These are phyloP conservation scores for Lordiphosa andalusiaca DNA, from an alignment of 2,888 invertebrate species.

Conservation along the genomic window DNA sequence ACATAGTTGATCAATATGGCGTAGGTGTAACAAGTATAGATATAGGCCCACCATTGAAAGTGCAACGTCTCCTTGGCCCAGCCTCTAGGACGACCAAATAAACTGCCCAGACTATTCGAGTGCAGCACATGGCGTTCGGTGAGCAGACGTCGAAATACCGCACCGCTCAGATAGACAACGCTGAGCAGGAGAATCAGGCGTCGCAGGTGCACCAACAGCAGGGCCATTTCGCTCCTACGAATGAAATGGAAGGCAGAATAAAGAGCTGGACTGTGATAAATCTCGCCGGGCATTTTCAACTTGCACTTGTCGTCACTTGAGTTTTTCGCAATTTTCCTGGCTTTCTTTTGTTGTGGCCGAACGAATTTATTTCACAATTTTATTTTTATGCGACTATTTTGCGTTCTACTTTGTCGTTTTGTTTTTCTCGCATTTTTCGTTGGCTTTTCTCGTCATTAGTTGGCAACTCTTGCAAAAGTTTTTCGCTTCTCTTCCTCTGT, in stretches of 20 bases:
- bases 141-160: constrained; percentile 74
- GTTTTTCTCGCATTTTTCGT: constrained; percentile 51
- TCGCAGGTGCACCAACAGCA: constrained; percentile 77
- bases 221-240: constrained; percentile 61
- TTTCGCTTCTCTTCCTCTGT: constrained; percentile 22
- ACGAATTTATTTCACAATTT: constrained; percentile 12
- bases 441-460: constrained; percentile 17
- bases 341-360: neutral
- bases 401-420: constrained; percentile 39
- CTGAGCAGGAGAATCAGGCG: constrained; percentile 78
- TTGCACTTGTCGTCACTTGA: neutral
- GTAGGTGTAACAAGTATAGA: constrained; percentile 78
- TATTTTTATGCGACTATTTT: constrained; percentile 21
- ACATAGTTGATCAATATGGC: constrained; percentile 76
- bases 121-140: constrained; percentile 70
- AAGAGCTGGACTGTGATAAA: constrained; percentile 4
- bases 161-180: constrained; percentile 78
- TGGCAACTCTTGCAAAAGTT: constrained; percentile 54
- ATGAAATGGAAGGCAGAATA: neutral
- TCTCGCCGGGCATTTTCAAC: constrained; percentile 2
- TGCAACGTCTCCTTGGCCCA: constrained; percentile 70
- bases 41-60: constrained; percentile 79
- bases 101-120: constrained; percentile 54
- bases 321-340: neutral
- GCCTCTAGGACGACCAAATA: constrained; percentile 20